Evolutionary conservation across 1,140 invertebrate genomes (phyloP).

Genomic region (Drosophila kepulauana): DNA sequence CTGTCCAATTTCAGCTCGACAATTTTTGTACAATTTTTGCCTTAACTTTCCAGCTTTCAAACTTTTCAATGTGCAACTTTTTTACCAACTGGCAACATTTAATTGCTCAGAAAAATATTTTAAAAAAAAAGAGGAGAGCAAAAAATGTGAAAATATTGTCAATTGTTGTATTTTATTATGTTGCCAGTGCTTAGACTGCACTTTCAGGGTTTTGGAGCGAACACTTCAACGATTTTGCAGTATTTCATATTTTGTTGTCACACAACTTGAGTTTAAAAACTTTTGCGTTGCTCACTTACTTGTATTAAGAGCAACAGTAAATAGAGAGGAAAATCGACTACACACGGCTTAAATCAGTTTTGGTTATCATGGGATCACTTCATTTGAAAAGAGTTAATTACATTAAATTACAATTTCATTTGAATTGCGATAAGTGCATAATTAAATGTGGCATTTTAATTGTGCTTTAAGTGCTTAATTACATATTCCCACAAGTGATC

Average conservation of each 20-base stretch:
- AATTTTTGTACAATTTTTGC: conserved; percentile 52
- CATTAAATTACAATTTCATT: not conserved
- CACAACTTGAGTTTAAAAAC: conserved; percentile 56
- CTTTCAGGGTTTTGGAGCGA: conserved; percentile 37
- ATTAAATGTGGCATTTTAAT: not conserved
- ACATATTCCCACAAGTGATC: conserved; percentile 3
- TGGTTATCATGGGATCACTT: not conserved
- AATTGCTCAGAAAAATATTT: conserved; percentile 82
- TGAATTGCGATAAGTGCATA: not conserved
- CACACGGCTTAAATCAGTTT: not conserved
- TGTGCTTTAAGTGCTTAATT: not conserved
- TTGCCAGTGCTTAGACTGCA: conserved; percentile 32
- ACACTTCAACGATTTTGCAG: conserved; percentile 64
- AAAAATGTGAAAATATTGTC: conserved; percentile 70
- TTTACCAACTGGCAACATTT: conserved; percentile 78
- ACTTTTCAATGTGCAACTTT: conserved; percentile 75
- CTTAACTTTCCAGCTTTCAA: conserved; percentile 59
- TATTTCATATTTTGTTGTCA: conserved; percentile 63
- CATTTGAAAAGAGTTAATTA: not conserved
- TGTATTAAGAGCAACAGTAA: conserved; percentile 20
- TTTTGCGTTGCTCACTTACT: conserved; percentile 40
- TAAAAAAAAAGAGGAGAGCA: conserved; percentile 30
- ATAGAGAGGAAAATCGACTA: not conserved
- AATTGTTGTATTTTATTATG: conserved; percentile 78
- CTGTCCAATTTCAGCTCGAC: conserved; percentile 48